Conservation (phyloP, 2,888 invertebrate species). For the Trissonchulus latispiculum region DNA sequence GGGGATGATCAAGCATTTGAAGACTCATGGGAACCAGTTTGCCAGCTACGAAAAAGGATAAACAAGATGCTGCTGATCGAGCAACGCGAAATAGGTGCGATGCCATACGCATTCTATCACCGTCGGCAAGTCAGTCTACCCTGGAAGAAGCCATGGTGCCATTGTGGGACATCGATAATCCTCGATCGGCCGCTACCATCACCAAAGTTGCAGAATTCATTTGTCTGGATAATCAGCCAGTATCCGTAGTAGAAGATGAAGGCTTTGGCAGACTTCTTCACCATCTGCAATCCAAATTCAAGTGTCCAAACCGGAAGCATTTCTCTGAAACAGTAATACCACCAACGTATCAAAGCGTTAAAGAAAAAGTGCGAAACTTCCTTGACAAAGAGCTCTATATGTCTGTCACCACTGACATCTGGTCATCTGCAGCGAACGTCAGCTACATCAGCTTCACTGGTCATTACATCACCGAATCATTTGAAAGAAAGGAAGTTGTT, state of each 20-base stretch:
- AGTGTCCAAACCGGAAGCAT: not conserved
- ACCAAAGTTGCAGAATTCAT: not conserved
- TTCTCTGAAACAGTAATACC: not conserved
- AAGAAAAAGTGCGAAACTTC: not conserved
- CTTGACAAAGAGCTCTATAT: not conserved
- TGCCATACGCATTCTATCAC: too few relatives aligned
- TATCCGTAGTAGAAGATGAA: not conserved
- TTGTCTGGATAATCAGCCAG: not conserved
- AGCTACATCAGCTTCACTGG: not conserved
- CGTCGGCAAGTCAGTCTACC: too few relatives aligned
- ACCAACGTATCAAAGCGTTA: not conserved
- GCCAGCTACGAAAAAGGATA: too few relatives aligned
- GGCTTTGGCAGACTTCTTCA: not conserved
- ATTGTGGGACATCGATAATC: not conserved
- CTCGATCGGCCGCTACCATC: not conserved
- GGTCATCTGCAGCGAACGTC: not conserved
- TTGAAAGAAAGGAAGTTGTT: not conserved
- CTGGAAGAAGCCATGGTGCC: too few relatives aligned
- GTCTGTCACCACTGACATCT: not conserved
- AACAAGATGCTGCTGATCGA: too few relatives aligned
- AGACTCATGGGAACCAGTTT: too few relatives aligned
- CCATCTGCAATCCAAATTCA: not conserved
- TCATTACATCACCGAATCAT: slow-evolving; percentile 5
- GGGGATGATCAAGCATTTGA: too few relatives aligned
- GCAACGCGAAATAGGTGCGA: too few relatives aligned